phyloP scores from a whole-genome alignment of 2,797 vertebrate species.

The Rhadinocentrus ornatus region DNA sequence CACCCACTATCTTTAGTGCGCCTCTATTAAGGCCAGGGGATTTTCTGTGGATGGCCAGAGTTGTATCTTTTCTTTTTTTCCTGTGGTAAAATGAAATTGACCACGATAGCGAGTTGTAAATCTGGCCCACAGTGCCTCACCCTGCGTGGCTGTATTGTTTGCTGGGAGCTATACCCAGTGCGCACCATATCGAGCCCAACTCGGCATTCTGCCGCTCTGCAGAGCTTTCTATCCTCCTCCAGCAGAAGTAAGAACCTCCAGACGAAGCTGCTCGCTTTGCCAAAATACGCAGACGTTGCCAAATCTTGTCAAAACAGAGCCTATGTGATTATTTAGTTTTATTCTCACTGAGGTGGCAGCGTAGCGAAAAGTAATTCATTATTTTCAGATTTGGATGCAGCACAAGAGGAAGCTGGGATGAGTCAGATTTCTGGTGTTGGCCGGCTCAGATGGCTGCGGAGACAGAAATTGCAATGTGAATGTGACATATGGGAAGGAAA shows the following conservation, averaged over 20 bases:
- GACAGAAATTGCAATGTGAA: too few species aligned
- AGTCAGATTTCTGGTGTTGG: slow-evolving; percentile 53
- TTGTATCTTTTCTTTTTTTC: slow-evolving; percentile 13
- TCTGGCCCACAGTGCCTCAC: slow-evolving; percentile 60
- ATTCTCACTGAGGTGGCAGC: slow-evolving; percentile 16
- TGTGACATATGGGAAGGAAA: slow-evolving; percentile 35
- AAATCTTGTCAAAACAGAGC: neutral
- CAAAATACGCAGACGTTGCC: slow-evolving; percentile 18
- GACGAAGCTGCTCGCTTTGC: slow-evolving; percentile 26
- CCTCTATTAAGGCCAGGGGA: neutral
- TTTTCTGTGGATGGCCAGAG: too few species aligned
- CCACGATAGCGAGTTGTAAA: slow-evolving; percentile 49
- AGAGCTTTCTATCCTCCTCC: slow-evolving; percentile 1
- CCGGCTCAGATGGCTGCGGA: neutral
- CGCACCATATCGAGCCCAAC: slow-evolving; percentile 49
- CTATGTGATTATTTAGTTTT: neutral
- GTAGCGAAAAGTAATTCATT: neutral
- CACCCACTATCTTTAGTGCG: neutral
- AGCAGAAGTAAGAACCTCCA: slow-evolving; percentile 24
- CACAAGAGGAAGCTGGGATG: slow-evolving; percentile 29
- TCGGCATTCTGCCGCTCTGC: slow-evolving; percentile 39
- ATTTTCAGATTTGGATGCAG: neutral
- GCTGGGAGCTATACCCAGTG: slow-evolving; percentile 53
- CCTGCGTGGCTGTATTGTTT: slow-evolving; percentile 36
- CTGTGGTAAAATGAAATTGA: slow-evolving; percentile 23